Conservation (phyloP, 2,888 invertebrate species). For the Polydrusus cervinus region DNA sequence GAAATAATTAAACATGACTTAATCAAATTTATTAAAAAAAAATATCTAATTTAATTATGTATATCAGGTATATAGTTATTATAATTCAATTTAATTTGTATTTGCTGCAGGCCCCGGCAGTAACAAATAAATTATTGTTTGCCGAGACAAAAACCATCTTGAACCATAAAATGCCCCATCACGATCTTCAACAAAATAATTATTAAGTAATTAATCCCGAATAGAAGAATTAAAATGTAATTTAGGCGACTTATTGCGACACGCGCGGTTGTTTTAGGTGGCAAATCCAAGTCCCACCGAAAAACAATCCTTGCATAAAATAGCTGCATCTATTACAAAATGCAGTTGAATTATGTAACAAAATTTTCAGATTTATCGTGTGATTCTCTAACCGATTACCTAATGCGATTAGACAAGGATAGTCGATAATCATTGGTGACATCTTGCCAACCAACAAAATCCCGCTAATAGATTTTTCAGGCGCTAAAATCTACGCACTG, state of each 20-base stretch:
- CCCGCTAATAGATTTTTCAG: no score
- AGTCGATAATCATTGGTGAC: no score
- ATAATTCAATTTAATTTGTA: no score
- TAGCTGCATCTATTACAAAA: neutral
- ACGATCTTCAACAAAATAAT: neutral
- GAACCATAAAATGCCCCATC: neutral
- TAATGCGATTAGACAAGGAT: no score
- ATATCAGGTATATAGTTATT: no score
- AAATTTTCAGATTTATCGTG: neutral
- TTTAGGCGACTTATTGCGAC: conserved; percentile 2
- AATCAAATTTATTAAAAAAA: neutral
- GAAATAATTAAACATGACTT: no score
- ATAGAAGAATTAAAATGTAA: conserved; percentile 13
- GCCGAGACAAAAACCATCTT: neutral
- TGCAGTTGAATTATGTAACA: neutral
- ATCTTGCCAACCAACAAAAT: no score
- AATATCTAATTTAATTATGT: neutral
- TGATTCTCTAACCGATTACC: no score
- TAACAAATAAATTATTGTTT: neutral
- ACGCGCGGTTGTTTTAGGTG: conserved; percentile 6
- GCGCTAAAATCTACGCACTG: no score
- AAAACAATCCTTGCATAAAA: conserved; percentile 31
- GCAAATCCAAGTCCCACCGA: conserved; percentile 6
- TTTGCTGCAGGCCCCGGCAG: no score
- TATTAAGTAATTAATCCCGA: conserved; percentile 10